Conservation (phyloP, 2,888 invertebrate genomes). For the Eupithecia subumbrata region DNA sequence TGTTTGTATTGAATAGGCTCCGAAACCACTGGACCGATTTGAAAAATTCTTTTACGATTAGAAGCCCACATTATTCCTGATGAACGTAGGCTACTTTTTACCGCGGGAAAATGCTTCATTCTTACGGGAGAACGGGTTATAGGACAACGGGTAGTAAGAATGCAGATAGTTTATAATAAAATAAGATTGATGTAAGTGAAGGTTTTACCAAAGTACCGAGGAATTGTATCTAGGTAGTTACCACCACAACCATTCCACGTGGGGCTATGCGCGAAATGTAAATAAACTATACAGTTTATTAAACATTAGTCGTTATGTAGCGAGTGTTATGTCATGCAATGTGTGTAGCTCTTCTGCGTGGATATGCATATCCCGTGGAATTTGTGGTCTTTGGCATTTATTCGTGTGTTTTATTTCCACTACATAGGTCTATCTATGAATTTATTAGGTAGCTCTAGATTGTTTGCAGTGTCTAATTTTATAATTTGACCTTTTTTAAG, state of each 20-base stretch:
- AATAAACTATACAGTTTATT: slow-evolving; percentile 29
- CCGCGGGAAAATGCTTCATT: no score
- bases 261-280: slow-evolving; percentile 21
- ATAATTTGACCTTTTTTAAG: no score
- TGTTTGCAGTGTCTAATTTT: no score
- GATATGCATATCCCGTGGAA: neutral
- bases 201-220: neutral
- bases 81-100: no score
- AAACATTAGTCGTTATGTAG: slow-evolving; percentile 24
- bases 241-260: slow-evolving; percentile 14
- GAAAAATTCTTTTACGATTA: no score
- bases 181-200: neutral
- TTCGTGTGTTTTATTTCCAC: neutral
- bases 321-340: slow-evolving; percentile 26
- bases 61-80: no score
- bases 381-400: neutral
- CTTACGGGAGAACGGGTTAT: no score
- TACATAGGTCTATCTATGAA: neutral
- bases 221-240: neutral
- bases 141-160: no score
- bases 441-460: neutral
- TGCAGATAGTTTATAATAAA: neutral
- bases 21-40: no score
- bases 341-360: neutral
- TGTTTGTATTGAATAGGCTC: no score